These are phyloP conservation scores for Paramormyrops kingsleyae DNA, from an alignment of 2,113 vertebrate species.

Conservation along the genomic window DNA sequence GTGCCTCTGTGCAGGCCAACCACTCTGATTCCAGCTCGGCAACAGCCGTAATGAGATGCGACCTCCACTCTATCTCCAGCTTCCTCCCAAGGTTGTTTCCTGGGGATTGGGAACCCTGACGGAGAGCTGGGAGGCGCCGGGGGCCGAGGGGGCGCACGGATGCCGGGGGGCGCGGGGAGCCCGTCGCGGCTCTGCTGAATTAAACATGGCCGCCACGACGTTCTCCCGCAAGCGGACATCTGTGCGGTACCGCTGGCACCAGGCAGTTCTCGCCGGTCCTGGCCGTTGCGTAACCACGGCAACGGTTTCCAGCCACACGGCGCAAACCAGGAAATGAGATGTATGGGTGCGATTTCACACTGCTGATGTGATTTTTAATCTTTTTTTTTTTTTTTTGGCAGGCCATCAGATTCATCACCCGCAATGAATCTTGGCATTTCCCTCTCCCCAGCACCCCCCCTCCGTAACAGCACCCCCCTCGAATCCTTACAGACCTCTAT, in stretches of 20 bases:
- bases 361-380: background rate
- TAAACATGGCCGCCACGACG: conserved; percentile 43
- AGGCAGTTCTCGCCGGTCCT: background rate
- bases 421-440: conserved; percentile 18
- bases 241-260: background rate
- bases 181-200: conserved; percentile 42
- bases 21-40: conserved; percentile 26
- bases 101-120: conserved; percentile 19
- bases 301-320: background rate
- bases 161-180: conserved; percentile 30
- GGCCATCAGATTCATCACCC: conserved; percentile 26
- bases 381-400: background rate
- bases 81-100: conserved; percentile 20
- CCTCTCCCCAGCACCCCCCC: conserved; percentile 38
- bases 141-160: conserved; percentile 30
- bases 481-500: background rate
- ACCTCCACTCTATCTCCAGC: background rate
- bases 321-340: background rate
- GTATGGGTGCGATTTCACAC: conserved; percentile 6
- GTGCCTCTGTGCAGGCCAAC: conserved; percentile 28
- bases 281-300: conserved; percentile 2
- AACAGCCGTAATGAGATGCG: conserved; percentile 39
- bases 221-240: conserved; percentile 12
- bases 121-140: background rate
- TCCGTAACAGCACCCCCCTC: conserved; percentile 29